Evolutionary conservation across 2,113 vertebrate species (phyloP).

Genomic region (Chloropsis cyanopogon): DNA sequence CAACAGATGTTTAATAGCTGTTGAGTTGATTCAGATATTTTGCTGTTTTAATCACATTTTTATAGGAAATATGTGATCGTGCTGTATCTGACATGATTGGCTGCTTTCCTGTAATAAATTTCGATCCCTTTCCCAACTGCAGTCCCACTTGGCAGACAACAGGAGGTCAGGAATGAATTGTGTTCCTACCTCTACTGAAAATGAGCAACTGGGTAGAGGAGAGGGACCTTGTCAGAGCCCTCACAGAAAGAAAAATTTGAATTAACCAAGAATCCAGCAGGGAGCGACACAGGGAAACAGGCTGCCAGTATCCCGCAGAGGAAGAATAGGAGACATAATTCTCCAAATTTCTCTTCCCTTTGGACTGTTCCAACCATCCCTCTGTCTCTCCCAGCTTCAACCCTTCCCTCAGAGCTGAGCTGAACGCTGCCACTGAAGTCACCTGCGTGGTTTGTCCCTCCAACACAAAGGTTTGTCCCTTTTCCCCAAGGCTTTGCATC

Average conservation of each 20-base stretch:
- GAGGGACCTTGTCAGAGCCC: neutral
- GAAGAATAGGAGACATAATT: neutral
- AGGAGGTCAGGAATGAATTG: neutral
- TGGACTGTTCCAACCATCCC: neutral
- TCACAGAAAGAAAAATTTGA: neutral
- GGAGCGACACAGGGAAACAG: neutral
- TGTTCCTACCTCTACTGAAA: neutral
- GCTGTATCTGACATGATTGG: neutral
- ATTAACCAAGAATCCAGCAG: neutral
- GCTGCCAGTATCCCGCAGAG: neutral
- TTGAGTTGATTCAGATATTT: neutral
- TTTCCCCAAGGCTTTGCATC: neutral
- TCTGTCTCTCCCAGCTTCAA: neutral
- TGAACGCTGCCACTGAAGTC: neutral
- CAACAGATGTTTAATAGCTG: neutral
- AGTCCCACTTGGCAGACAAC: neutral
- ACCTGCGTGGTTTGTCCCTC: neutral
- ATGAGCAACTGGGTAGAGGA: neutral
- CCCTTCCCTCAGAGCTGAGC: neutral
- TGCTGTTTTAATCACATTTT: neutral
- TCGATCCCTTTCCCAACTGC: neutral
- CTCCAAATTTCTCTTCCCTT: neutral
- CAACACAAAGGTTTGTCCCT: neutral
- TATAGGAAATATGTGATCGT: neutral
- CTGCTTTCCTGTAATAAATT: neutral